phyloP scores from a whole-genome alignment of 2,797 vertebrate genomes.

The Sternarchorhynchus goeldii region DNA sequence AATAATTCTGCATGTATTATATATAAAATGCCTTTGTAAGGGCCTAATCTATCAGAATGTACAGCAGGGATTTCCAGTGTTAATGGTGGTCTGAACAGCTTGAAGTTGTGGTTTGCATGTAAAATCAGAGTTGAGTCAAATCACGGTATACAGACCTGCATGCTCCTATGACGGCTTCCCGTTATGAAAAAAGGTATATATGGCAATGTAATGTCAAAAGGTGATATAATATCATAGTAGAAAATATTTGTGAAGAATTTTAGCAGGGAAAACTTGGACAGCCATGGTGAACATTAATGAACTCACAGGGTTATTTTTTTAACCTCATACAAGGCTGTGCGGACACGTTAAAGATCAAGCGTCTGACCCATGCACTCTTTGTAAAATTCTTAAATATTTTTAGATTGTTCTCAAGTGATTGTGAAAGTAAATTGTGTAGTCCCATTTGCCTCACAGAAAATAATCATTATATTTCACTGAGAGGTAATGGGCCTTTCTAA shows the following conservation, averaged over 20 bases:
- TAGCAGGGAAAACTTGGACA: too few species aligned
- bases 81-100: neutral
- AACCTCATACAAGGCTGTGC: too few species aligned
- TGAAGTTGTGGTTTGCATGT: neutral
- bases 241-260: too few species aligned
- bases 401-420: constrained; percentile 12
- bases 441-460: constrained; percentile 26
- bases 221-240: neutral
- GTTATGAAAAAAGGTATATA: too few species aligned
- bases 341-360: too few species aligned
- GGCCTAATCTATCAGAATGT: neutral
- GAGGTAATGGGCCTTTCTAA: constrained; percentile 29
- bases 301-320: too few species aligned
- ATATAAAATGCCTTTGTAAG: too few species aligned
- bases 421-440: constrained; percentile 6
- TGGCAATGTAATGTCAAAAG: neutral
- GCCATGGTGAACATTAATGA: too few species aligned
- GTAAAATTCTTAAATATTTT: constrained; percentile 19
- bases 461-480: constrained; percentile 5
- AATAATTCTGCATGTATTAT: neutral
- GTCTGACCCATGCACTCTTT: constrained; percentile 8
- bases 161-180: too few species aligned
- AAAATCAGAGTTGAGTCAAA: neutral
- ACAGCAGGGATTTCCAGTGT: neutral
- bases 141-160: neutral